Evolutionary conservation across 2,888 invertebrate species (phyloP).

Genomic region (Hedychridium roseum): DNA sequence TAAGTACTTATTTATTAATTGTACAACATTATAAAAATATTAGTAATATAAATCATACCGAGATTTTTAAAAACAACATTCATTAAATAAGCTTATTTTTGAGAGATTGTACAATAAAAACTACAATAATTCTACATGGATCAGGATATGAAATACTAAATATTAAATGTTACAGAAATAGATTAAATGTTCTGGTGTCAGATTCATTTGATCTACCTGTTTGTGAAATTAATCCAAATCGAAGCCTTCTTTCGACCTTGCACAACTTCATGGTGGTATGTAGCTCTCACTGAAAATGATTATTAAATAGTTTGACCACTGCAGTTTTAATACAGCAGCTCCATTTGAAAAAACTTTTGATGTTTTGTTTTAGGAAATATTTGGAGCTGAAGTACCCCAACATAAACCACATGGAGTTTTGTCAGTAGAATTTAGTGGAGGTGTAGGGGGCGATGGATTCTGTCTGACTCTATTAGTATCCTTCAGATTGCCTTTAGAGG

Average conservation of each 20-base stretch:
- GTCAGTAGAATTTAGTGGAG: conserved; percentile 75
- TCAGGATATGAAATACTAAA: background rate
- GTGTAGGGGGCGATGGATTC: conserved; percentile 74
- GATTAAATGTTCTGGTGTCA: conserved; percentile 84
- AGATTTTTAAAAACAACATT: no score
- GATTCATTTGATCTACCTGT: conserved; percentile 87
- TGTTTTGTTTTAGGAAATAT: conserved; percentile 71
- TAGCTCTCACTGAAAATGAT: conserved; percentile 17
- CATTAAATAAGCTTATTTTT: no score
- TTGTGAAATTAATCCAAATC: conserved; percentile 87
- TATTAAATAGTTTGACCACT: background rate
- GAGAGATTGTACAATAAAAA: no score
- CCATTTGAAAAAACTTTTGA: no score
- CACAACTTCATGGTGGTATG: conserved; percentile 85
- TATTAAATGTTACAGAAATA: conserved; percentile 67
- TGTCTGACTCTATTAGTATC: conserved; percentile 85
- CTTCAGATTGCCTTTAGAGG: conserved; percentile 85
- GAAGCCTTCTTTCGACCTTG: conserved; percentile 86
- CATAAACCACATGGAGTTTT: conserved; percentile 85
- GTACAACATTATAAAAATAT: background rate
- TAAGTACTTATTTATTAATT: background rate
- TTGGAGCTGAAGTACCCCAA: conserved; percentile 85
- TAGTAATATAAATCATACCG: no score
- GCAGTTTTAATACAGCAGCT: background rate
- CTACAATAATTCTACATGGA: no score